Conservation (phyloP, 2,888 invertebrate genomes). For the Strigamia transsilvanica region DNA sequence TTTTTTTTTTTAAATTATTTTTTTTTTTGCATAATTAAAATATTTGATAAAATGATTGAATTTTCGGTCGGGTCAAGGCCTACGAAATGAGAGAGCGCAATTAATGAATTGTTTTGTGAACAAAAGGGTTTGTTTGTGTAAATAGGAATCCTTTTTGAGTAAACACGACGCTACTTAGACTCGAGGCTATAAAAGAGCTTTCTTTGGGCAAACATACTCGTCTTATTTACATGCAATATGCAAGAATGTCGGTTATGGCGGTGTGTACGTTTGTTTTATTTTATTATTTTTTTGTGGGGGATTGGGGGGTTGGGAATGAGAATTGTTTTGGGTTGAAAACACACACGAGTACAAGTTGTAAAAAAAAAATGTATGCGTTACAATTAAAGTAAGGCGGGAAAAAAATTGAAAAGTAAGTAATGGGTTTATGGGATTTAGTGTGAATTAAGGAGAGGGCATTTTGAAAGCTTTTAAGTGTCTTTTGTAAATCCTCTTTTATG, state of each 20-base stretch:
- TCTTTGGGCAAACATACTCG: not conserved
- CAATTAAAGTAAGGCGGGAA: not conserved
- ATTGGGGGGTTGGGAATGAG: not conserved
- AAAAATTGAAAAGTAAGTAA: not conserved
- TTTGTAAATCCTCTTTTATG: not conserved
- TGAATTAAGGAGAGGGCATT: slow-evolving; percentile 4
- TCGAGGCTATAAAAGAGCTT: not conserved
- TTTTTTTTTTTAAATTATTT: not conserved
- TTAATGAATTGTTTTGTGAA: not conserved
- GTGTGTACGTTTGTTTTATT: not conserved
- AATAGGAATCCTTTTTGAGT: slow-evolving; percentile 15
- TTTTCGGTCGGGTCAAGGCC: not conserved
- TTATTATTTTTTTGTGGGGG: not conserved
- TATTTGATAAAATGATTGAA: too few species aligned
- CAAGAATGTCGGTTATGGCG: not conserved
- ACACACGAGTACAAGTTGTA: slow-evolving; percentile 17
- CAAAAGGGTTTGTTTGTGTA: not conserved
- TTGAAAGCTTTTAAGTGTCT: slow-evolving; percentile 25
- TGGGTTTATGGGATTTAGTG: slow-evolving; percentile 17
- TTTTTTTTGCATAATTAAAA: too few species aligned
- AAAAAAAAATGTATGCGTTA: not conserved
- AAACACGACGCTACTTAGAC: not conserved
- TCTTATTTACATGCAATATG: slow-evolving; percentile 18
- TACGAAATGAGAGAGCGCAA: not conserved
- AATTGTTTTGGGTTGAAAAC: not conserved